These are phyloP conservation scores for Ypsolopha sequella DNA, from an alignment of 2,888 invertebrate species.

Conservation along the genomic window DNA sequence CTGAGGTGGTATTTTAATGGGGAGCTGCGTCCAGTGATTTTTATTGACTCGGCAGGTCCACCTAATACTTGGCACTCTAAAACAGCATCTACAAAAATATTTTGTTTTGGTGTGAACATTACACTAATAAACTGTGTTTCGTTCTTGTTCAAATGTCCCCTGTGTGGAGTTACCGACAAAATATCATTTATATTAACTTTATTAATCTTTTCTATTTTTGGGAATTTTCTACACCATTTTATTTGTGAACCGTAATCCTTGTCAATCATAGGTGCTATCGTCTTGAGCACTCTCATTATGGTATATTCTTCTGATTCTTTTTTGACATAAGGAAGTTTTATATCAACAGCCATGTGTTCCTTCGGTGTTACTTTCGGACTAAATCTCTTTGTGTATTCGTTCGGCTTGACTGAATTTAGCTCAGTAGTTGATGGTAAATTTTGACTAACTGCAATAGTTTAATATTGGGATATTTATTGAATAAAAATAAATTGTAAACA, in stretches of 20 bases:
- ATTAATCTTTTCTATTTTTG: conserved; percentile 17
- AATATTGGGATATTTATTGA: no score
- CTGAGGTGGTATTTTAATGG: conserved; percentile 61
- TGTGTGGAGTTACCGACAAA: conserved; percentile 53
- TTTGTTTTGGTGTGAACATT: conserved; percentile 50
- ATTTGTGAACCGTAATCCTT: conserved; percentile 28
- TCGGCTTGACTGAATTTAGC: no score
- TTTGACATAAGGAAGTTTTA: no score
- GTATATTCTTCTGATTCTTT: no score
- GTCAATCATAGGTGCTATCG: conserved; percentile 34
- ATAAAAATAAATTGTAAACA: no score
- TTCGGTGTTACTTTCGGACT: no score
- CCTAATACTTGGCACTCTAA: conserved; percentile 67
- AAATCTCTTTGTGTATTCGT: no score
- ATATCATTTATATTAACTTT: conserved; percentile 37
- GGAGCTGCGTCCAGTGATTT: conserved; percentile 62
- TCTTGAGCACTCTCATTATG: no score
- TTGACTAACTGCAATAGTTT: no score
- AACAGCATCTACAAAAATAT: conserved; percentile 51
- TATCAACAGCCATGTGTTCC: no score
- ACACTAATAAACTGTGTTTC: conserved; percentile 61
- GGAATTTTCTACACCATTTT: conserved; percentile 41
- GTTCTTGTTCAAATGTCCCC: conserved; percentile 61
- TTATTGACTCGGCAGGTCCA: conserved; percentile 65
- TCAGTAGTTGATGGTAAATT: no score